Evolutionary conservation across 2,888 invertebrate genomes (phyloP), one percentile per base, ranked within the genome.

Genomic region (Dascillus cervinus): DNA sequence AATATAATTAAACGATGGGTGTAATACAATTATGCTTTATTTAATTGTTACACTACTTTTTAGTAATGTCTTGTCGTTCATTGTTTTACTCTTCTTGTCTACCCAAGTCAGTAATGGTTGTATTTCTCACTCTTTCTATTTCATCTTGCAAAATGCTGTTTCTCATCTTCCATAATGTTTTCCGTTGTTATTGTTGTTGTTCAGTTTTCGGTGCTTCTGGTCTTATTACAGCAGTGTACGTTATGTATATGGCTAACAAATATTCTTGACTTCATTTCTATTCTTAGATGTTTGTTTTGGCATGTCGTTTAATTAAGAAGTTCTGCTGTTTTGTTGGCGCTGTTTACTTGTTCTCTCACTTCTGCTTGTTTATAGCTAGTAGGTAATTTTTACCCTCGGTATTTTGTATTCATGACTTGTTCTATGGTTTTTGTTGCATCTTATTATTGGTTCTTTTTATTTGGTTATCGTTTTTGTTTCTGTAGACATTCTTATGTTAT

Each of bases 161-260:
- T 19, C 9, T 28, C 21, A 28, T 28, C 21, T 28, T 21, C 13
- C 13, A 8, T 15, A 5, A 12, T 13, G 12, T 9, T 27, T 11
- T 17, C 13, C 8, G 28, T 28, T 13, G 19, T 21, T 4, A 19
- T 19, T 12, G 28, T 9, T 13, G 17, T 17, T 17, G 17, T 8
- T 8, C 8, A 6, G 5, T 17, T 17, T 17, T 17, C 8, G 17
- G 8, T 4, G 17, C 8, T 17, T 17, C 17, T 17, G 17, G 17
- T 17, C 17, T 17, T 17, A 8, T 17, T 17, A 6, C 17, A 17
- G 17, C 17, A 6, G 17, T 8, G 8, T 17, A 17, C 5, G 17
- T 17, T 17, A 17, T 4, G 17, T 17, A 4, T 17, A 6, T 17
- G 4, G 8, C 17, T 8, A 8, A 8, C 8, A 6, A 6, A 4